A percentile compares a stretch with the other conserved stretches of the same genome.
These are phyloP conservation scores for Rhyacophila brunnea DNA, from an alignment of 1,140 invertebrate species.

Conservation along the genomic window DNA sequence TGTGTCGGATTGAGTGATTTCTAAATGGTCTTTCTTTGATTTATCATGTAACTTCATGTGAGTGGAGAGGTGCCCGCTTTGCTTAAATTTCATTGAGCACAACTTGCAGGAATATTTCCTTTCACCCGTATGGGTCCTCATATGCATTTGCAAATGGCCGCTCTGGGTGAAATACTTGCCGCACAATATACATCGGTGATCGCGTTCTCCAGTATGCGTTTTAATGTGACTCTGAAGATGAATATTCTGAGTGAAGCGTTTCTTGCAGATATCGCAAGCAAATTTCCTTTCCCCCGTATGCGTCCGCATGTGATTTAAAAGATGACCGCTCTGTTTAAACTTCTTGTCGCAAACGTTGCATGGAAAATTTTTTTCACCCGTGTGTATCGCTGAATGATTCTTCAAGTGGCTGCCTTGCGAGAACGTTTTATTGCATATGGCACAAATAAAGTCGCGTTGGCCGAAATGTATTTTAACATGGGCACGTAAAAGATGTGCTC, in stretches of 20 bases:
- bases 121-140: conserved; percentile 62
- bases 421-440: conserved; percentile 55
- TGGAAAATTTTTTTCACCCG: conserved; percentile 38
- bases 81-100: conserved; percentile 39
- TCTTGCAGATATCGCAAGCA: conserved; percentile 38
- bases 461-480: too few relatives aligned
- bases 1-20: too few relatives aligned
- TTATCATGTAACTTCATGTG: conserved; percentile 23
- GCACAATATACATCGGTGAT: conserved; percentile 64
- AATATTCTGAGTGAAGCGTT: conserved; percentile 73
- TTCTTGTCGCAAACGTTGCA: conserved; percentile 38
- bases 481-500: too few relatives aligned
- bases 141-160: conserved; percentile 47
- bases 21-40: background rate
- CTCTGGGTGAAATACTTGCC: conserved; percentile 56
- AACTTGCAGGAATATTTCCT: conserved; percentile 59
- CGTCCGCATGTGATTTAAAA: conserved; percentile 33
- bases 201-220: conserved; percentile 60
- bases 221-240: conserved; percentile 75
- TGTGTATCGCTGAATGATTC: conserved; percentile 37
- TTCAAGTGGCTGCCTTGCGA: conserved; percentile 46
- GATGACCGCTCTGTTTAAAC: conserved; percentile 40
- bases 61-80: conserved; percentile 25
- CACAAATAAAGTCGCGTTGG: conserved; percentile 52
- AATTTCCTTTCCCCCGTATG: conserved; percentile 39